Base-by-base conservation (phyloP, 2,797 vertebrate species). In the Neosilurus mollespiculum region DNA sequence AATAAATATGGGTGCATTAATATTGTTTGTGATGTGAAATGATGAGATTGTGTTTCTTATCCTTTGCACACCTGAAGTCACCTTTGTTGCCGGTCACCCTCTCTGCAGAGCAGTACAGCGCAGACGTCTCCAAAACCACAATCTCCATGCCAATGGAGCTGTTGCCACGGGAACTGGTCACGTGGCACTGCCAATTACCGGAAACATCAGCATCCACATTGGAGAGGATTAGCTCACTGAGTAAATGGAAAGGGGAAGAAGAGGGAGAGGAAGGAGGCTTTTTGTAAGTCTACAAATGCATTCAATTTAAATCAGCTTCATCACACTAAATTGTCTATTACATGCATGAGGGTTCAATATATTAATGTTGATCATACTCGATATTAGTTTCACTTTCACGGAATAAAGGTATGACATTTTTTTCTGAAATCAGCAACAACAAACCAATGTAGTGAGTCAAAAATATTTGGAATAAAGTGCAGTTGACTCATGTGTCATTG, bases 61-160 rank as follows among this genome's bases (percentile, higher is more conserved):
- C 18, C 18, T 30, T 66, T 53, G 86, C 93, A 90, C 94, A 98
- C 97, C 96, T 96, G 94, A 96, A 98, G 87, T 98, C 96, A 51
- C 96, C 97, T 90, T 96, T 97, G 93, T 96, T 97, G 93, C 96
- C 96, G 90, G 93, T 94, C 88, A 97, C 91, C 91, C 95, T 94
- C 88, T 98, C 96, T 51, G 94, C 91, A 14, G 95, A 94, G 88
- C 97, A 98, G 92, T 96, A 97, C 6, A 93, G 92, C 1, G 95
- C 95, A 20, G 95, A 94, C 0, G 92, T 96, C 92, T 98, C 96
- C 89, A 97, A 90, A 6, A 97, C 96, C 51, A 97, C 94, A 24
- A 98, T 96, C 90, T 98, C 96, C 91, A 97, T 96, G 79, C 93
- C 91, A 90, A 93, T 95, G 71, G 94, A 94, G 70, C 90, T 92